phyloP scores from a whole-genome alignment of 2,888 invertebrate species.

The Chrysomela aeneicollis region DNA sequence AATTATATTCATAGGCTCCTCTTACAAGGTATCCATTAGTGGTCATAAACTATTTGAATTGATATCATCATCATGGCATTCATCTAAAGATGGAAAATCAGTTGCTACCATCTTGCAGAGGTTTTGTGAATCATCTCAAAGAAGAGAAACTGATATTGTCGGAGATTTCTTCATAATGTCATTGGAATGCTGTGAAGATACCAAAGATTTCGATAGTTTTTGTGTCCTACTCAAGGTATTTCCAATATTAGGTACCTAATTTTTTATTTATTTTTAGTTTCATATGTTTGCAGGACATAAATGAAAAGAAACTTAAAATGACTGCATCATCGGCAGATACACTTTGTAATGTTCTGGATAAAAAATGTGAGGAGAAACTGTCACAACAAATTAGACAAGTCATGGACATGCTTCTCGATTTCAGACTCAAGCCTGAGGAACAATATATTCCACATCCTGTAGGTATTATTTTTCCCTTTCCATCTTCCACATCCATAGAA shows the following conservation, averaged over 20 bases:
- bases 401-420: conserved; percentile 42
- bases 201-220: conserved; percentile 60
- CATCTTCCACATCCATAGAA: too few species aligned
- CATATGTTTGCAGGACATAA: conserved; percentile 41
- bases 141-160: conserved; percentile 65
- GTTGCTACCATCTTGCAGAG: conserved; percentile 64
- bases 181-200: conserved; percentile 61
- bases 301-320: conserved; percentile 43
- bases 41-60: conserved; percentile 62
- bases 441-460: conserved; percentile 65
- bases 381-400: conserved; percentile 28
- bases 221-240: conserved; percentile 61
- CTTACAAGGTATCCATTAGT: conserved; percentile 63
- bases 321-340: conserved; percentile 40
- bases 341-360: conserved; percentile 29
- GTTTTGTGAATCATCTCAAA: conserved; percentile 57
- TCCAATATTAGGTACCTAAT: neutral
- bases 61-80: conserved; percentile 63
- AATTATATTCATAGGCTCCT: conserved; percentile 15
- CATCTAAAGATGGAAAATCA: conserved; percentile 61
- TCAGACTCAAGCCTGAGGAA: conserved; percentile 35
- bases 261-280: neutral
- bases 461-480: too few species aligned
- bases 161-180: conserved; percentile 66
- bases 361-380: conserved; percentile 12